Percentiles rank a stretch among this genome's conserved stretches.
Conservation (phyloP, 1,140 invertebrate species). For the Leptinotarsa texana region DNA sequence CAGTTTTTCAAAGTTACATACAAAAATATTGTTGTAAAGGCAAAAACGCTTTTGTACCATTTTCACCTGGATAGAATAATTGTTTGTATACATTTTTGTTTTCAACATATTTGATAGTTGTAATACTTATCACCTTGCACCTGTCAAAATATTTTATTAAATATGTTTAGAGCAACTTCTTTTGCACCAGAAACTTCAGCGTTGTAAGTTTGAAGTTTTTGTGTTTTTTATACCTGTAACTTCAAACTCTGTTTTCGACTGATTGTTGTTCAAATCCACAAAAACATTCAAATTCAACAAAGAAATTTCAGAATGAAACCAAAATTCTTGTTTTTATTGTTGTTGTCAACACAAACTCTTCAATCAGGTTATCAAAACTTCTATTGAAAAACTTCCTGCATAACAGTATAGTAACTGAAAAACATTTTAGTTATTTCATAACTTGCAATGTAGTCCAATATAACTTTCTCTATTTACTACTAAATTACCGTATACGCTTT, state of each 20-base stretch:
- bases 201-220: no score
- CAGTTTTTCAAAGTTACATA: conserved; percentile 48
- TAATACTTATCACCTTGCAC: conserved; percentile 27
- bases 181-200: no score
- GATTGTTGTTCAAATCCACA: background rate
- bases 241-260: no score
- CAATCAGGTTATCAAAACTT: conserved; percentile 5
- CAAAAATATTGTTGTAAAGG: conserved; percentile 52
- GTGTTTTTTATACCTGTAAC: no score
- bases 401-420: conserved; percentile 35
- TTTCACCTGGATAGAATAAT: conserved; percentile 49
- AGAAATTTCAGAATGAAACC: no score
- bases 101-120: conserved; percentile 36
- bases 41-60: conserved; percentile 55
- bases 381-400: conserved; percentile 33
- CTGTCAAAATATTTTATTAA: conserved; percentile 20
- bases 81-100: conserved; percentile 43
- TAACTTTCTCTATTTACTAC: conserved; percentile 29
- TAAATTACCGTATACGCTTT: conserved; percentile 49
- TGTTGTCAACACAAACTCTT: conserved; percentile 18
- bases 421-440: conserved; percentile 46
- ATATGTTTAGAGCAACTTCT: background rate
- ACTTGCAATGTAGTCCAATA: conserved; percentile 41
- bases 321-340: background rate
- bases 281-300: background rate